Evolutionary conservation across 1,140 invertebrate species (phyloP), one percentile per base, ranked within the genome.

Genomic region (Cecropterus lyciades): DNA sequence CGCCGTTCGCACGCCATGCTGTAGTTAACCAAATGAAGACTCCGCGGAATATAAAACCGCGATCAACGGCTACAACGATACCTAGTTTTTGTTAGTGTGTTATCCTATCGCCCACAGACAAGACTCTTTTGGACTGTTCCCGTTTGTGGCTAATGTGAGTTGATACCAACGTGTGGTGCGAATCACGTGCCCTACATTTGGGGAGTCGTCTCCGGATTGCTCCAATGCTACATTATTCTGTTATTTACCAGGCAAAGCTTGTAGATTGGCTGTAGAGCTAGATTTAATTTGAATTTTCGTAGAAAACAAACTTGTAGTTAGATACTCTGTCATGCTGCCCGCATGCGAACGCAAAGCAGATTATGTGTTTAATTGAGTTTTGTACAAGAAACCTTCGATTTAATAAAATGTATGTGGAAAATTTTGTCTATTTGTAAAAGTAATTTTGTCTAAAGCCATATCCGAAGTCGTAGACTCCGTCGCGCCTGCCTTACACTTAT

Each of bases 111-210:
- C 59, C 70, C 14, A 42, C 69, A 30, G 27, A 79, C 80, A 85
- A 80, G 74, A 86, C 79, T 78, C 55, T 75, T 68, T 84, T 68
- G 84, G 85, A 87, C 77, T 87, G 82, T 84, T 77, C 75, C 75
- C 70, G 84, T 84, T 80, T 79, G 86, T 84, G 84, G 77, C 77
- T 79, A 79, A 91, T 89, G 88, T 91, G 85, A 89, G 88, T 91
- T 87, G 62, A 77, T 75, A 70, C 76, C 81, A 77, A 75, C 45
- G 80, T 80, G 77, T 77, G 84, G 73, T 81, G 79, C 72, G 65
- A 79, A 78, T 81, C 84, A 87, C 87, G 80, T 87, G 86, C 84
- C 88, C 88, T 87, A 89, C 65, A 85, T 90, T 87, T 80, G 65
- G 84, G 82, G 82, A 80, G 75, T 74, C 82, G 80, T 78, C 83